Evolutionary conservation across 2,797 vertebrate species (phyloP).

Genomic region (Eremophila alpestris): DNA sequence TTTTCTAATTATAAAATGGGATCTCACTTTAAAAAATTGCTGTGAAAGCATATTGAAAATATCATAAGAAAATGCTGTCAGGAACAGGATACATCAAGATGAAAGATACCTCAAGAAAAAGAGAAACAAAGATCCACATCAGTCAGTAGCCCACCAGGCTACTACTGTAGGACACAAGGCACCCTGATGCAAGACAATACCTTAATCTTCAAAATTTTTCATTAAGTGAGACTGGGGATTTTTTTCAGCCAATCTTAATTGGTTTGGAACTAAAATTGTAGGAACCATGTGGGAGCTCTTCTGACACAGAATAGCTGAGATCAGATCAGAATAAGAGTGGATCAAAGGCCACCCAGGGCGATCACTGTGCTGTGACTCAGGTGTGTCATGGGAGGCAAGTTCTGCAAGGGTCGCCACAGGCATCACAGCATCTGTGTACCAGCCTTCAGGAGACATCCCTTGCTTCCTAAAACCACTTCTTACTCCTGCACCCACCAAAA

Average conservation of each 20-base stretch:
- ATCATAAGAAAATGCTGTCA: background rate
- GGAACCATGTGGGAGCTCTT: background rate
- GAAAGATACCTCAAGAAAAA: background rate
- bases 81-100: background rate
- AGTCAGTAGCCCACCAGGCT: background rate
- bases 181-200: background rate
- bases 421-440: background rate
- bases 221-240: background rate
- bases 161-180: background rate
- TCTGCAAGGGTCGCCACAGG: background rate
- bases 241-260: background rate
- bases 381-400: background rate
- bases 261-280: background rate
- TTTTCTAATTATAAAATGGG: background rate
- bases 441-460: background rate
- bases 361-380: background rate
- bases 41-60: background rate
- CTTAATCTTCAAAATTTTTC: background rate
- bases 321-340: background rate
- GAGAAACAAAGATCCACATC: background rate
- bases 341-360: background rate
- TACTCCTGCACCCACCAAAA: background rate
- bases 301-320: background rate
- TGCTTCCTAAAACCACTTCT: background rate
- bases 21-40: background rate